Conservation (phyloP, 2,888 invertebrate species). For the Sphaeridia pumilis region DNA sequence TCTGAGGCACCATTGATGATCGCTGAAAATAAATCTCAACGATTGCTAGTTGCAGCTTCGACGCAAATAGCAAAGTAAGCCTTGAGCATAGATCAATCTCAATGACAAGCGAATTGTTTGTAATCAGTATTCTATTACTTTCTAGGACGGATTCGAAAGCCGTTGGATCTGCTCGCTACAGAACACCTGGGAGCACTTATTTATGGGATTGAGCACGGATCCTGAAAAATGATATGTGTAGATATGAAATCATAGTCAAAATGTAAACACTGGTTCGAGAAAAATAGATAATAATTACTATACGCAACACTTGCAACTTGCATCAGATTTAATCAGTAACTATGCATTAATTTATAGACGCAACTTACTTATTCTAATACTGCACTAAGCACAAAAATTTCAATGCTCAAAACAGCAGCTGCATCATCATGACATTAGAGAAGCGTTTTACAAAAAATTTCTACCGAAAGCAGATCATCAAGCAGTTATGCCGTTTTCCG, state of each 20-base stretch:
- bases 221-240: not conserved
- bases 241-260: not conserved
- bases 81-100: not conserved
- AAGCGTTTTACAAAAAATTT: too few relatives aligned
- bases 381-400: too few relatives aligned
- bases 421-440: too few relatives aligned
- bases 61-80: not conserved
- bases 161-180: not conserved
- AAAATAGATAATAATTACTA: too few relatives aligned
- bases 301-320: too few relatives aligned
- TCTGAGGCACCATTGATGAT: slow-evolving; percentile 56
- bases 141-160: not conserved
- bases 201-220: slow-evolving; percentile 1
- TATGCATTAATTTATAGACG: too few relatives aligned
- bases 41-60: slow-evolving; percentile 21
- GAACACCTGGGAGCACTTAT: slow-evolving; percentile 1
- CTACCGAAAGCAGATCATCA: too few relatives aligned
- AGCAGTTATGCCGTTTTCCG: not conserved
- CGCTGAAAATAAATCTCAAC: slow-evolving; percentile 35
- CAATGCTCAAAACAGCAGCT: too few relatives aligned
- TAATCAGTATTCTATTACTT: not conserved
- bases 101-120: not conserved
- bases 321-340: too few relatives aligned
- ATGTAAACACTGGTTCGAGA: too few relatives aligned
- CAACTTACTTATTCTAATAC: too few relatives aligned